Evolutionary conservation across 2,113 vertebrate genomes (phyloP), one percentile per base, ranked within the genome.

Genomic region (Oostethus manadensis): DNA sequence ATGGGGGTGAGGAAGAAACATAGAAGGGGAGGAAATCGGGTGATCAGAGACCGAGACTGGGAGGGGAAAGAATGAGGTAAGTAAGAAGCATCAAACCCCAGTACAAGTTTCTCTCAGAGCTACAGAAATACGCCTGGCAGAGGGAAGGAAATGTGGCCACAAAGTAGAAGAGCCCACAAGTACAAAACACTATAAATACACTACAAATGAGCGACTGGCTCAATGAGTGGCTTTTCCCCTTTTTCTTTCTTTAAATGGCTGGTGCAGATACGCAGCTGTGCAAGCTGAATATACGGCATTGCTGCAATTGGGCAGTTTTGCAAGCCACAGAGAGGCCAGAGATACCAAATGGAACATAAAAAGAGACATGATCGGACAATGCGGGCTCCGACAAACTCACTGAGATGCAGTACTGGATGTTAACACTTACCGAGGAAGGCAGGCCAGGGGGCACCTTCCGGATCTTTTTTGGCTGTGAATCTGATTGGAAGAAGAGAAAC

Each of bases 361-460:
- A 75, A 61, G 10, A 45, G 60, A 54, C 29, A 48, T 57, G 51
- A 77, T 62, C 62, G 58, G 18, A 72, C 73, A 67, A 71, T 61
- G 66, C 13, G 44, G 60, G 55, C 56, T 71, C 11, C 35, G 18
- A 29, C 59, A 38, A 50, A 71, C 58, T 23, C 45, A 61, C 48
- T 59, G 56, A 18, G 38, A 42, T 16, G 57, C 11, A 13, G 48
- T 61, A 66, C 33, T 64, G 59, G 49, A 69, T 57, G 64, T 42
- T 56, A 46, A 29, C 60, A 87, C 88, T 95, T 82, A 99, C 95
- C 58, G 94, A 97, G 60, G 97, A 94, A 3, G 97, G 97, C 63
- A 99, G 91, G 79, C 96, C 96, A 14, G 93, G 93, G 17, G 95
- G 96, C 70, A 97, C 91, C 87, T 99, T 99, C 76, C 96, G 90